Evolutionary conservation across 2,113 vertebrate species (phyloP).

Genomic region (Hydropotes inermis): DNA sequence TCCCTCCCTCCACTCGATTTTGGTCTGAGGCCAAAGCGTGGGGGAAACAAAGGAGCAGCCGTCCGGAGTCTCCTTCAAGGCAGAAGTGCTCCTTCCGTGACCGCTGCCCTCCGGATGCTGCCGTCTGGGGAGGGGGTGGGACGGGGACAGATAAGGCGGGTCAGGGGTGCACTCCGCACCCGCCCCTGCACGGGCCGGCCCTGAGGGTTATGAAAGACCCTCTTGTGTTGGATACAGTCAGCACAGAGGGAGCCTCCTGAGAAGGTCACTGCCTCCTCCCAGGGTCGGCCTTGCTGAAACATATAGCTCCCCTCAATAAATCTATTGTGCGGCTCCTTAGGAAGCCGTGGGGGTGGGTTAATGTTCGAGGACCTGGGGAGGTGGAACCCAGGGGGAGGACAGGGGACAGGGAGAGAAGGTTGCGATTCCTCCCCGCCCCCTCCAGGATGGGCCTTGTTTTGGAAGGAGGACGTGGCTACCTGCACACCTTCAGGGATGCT

Average conservation of each 20-base stretch:
- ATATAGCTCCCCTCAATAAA: slow-evolving; percentile 57
- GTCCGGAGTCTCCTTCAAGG: slow-evolving; percentile 4
- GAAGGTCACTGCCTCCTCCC: slow-evolving; percentile 49
- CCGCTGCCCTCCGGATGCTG: neutral
- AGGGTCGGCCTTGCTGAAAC: slow-evolving; percentile 43
- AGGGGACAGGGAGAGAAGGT: neutral
- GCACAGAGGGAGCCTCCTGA: neutral
- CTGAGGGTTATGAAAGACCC: slow-evolving; percentile 39
- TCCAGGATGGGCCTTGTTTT: neutral
- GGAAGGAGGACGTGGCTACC: neutral
- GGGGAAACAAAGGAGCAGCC: slow-evolving; percentile 30
- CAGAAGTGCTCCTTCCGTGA: neutral
- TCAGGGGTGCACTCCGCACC: neutral
- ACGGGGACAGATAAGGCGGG: too few species aligned
- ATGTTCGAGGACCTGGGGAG: neutral
- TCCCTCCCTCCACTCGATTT: slow-evolving; percentile 27
- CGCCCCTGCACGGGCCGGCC: neutral
- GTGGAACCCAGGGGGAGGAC: neutral
- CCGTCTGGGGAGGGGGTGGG: neutral
- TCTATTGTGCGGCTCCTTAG: slow-evolving; percentile 45
- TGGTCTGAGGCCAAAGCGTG: slow-evolving; percentile 55
- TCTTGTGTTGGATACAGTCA: slow-evolving; percentile 12
- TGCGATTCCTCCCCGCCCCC: neutral
- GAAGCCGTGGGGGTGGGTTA: neutral
- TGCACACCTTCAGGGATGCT: neutral